Evolutionary conservation across 2,797 vertebrate genomes (phyloP).

Genomic region (Dendrocincla fuliginosa): DNA sequence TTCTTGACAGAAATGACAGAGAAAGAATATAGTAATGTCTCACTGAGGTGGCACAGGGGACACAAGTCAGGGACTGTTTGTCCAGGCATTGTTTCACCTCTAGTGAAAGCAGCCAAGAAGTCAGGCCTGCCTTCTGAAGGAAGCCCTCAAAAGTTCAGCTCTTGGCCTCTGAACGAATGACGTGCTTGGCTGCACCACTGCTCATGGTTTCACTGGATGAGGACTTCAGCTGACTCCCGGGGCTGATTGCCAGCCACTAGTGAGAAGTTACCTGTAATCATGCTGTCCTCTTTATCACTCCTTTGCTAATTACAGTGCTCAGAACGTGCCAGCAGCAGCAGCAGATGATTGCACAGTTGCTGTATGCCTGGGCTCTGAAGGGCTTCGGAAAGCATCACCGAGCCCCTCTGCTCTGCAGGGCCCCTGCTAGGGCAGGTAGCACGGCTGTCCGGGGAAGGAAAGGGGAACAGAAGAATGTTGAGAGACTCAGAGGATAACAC

Average conservation of each 20-base stretch:
- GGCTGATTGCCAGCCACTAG: neutral
- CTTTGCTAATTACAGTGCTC: neutral
- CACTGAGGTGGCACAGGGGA: neutral
- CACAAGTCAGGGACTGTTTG: neutral
- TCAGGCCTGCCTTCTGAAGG: neutral
- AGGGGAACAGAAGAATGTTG: neutral
- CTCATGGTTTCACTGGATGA: neutral
- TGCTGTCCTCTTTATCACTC: neutral
- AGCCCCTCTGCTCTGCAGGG: neutral
- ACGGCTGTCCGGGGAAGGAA: neutral
- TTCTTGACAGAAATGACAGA: neutral
- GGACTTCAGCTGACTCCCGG: neutral
- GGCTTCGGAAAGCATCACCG: neutral
- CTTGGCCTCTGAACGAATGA: fast-evolving
- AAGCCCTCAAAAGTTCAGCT: neutral
- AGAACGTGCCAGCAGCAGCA: neutral
- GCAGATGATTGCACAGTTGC: neutral
- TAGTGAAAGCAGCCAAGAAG: neutral
- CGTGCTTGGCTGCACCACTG: fast-evolving
- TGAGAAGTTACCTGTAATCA: neutral
- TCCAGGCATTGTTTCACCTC: neutral
- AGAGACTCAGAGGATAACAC: neutral
- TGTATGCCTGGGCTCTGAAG: fast-evolving
- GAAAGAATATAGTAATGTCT: neutral
- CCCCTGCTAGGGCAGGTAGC: neutral